These are phyloP conservation scores for Pachycephala philippinensis DNA, from an alignment of 2,113 vertebrate genomes.

Conservation along the genomic window DNA sequence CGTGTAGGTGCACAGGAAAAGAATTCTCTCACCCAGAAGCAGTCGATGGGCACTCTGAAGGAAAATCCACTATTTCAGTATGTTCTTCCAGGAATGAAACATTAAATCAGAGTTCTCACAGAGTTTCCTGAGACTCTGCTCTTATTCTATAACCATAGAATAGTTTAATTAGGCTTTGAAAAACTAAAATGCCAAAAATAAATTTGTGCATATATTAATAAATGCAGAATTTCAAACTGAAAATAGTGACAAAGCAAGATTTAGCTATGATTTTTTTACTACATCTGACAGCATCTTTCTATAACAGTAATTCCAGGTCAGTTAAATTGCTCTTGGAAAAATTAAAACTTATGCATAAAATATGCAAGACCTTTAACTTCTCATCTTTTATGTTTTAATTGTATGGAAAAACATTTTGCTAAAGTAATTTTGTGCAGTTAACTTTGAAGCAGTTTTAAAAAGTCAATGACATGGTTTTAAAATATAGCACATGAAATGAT, in stretches of 20 bases:
- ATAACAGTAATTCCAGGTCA: not conserved
- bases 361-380: conserved; percentile 1
- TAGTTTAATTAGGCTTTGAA: not conserved
- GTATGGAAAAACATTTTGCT: not conserved
- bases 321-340: not conserved
- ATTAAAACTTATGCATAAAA: conserved; percentile 1
- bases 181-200: not conserved
- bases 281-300: not conserved
- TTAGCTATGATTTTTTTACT: not conserved
- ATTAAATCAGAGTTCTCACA: not conserved
- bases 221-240: not conserved
- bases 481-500: not conserved
- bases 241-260: not conserved
- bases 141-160: not conserved
- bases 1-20: not conserved
- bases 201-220: not conserved
- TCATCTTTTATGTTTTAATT: conserved; percentile 6
- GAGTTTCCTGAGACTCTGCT: not conserved
- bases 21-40: not conserved
- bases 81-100: not conserved
- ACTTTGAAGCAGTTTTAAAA: conserved; percentile 29
- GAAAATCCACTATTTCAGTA: not conserved
- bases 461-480: conserved; percentile 50
- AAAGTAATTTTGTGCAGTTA: conserved; percentile 14
- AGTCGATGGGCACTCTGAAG: not conserved